Percentiles rank a stretch among this genome's conserved stretches.
Conservation (phyloP, 2,888 invertebrate genomes). For the Ganaspis brasiliensis region DNA sequence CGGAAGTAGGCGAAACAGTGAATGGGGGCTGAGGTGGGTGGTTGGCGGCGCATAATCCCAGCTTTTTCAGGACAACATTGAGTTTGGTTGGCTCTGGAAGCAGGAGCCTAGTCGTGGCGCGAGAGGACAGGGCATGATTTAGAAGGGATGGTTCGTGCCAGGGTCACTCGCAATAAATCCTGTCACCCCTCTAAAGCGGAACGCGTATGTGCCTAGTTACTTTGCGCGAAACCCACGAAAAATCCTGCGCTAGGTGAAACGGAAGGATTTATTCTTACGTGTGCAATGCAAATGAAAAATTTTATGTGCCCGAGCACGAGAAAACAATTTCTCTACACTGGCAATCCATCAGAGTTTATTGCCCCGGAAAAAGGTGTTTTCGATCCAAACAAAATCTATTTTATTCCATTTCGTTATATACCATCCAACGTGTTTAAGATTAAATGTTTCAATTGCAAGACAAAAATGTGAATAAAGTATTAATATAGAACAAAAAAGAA, state of each 20-base stretch:
- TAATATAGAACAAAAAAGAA: too few relatives aligned
- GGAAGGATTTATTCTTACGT: constrained; percentile 50
- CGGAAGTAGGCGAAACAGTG: constrained; percentile 41
- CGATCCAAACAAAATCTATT: not conserved
- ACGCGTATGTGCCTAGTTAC: constrained; percentile 55
- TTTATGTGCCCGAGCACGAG: not conserved
- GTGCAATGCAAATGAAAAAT: constrained; percentile 47
- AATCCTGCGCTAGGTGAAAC: constrained; percentile 45
- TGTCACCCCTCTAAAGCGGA: constrained; percentile 49
- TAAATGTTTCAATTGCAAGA: too few relatives aligned
- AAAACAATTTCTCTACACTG: not conserved
- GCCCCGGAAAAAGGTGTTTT: constrained; percentile 5
- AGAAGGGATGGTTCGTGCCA: constrained; percentile 63
- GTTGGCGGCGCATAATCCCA: constrained; percentile 43
- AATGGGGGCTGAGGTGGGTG: constrained; percentile 1
- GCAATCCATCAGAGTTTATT: not conserved
- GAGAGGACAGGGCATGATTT: constrained; percentile 65
- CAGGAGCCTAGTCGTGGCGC: constrained; percentile 17
- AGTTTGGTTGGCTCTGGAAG: constrained; percentile 52
- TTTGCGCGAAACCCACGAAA: constrained; percentile 53
- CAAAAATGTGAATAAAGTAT: too few relatives aligned
- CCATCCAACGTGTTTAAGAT: too few relatives aligned
- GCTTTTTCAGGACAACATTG: constrained; percentile 56
- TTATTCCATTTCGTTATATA: too few relatives aligned
- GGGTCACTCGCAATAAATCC: constrained; percentile 68